Base-by-base conservation (phyloP, 2,113 vertebrate species). In the Phyllostomus discolor region DNA sequence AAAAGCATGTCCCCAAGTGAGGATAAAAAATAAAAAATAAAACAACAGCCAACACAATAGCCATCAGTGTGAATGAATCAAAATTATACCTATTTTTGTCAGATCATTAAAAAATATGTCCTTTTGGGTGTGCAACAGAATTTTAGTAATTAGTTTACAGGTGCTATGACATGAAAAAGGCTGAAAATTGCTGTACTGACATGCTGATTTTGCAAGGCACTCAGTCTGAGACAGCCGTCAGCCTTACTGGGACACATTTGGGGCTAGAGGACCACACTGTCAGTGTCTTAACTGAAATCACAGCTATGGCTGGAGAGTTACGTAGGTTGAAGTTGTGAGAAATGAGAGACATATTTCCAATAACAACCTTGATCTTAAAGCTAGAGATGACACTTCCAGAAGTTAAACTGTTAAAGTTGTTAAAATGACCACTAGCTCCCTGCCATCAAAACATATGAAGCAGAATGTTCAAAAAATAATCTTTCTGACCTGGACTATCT, bases 331-430 rank as follows among this genome's bases (percentile, higher is more conserved):
- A 91, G 38, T 92, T 94, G 54, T 41, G 7, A 90, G 33, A 67
- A 83, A 41, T 70, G 52, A 67, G 41, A 67, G 43, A 84, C 57
- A 78, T 3, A 35, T 50, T 83, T 80, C 33, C 24, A 92, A n/a
- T 75, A 95, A 54, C 83, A 89, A 59, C 48, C 41, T 78, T 95
- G 52, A 78, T 35, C 28, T 95, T 95, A 57, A 94, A 92, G 14
- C 84, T 75, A 87, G 54, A 52, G 31, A 33, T 62, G 22, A 78
- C 41, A 48, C 9, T 35, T 69, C 17, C n/a, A 72, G n/a, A 88
- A 67, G 28, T 64, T 67, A 54, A 91, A 31, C 33, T 59, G 22
- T 28, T 90, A 70, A 95, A 92, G 72, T 50, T 80, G 8, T 93
- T 95, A 48, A 88, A 93, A 76, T 48, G 28, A 75, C 26, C 31